A percentile compares a stretch with the other conserved stretches of the same genome.
Evolutionary conservation across 2,888 invertebrate species (phyloP).

Genomic region (Catocala fraxini): DNA sequence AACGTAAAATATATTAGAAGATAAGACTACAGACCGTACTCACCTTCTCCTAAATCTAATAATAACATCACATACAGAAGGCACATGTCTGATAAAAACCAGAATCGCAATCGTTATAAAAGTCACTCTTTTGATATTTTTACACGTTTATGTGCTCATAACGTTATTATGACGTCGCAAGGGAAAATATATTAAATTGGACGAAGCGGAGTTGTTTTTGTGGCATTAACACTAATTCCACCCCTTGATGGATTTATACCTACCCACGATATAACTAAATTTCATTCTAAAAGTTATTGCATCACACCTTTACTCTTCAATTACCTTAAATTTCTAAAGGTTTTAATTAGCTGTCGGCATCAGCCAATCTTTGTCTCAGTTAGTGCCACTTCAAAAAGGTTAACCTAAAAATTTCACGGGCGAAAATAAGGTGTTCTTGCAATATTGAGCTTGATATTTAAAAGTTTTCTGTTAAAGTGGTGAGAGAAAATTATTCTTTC

Average conservation of each 20-base stretch:
- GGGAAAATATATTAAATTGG: constrained; percentile 37
- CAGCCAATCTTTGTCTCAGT: constrained; percentile 8
- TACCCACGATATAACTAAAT: constrained; percentile 19
- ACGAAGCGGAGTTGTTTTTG: constrained; percentile 11
- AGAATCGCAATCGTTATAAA: constrained; percentile 43
- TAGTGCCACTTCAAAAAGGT: constrained; percentile 14
- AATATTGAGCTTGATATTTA: constrained; percentile 10
- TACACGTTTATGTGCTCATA: constrained; percentile 45
- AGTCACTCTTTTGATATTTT: constrained; percentile 42
- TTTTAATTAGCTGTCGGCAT: constrained; percentile 27
- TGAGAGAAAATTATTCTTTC: constrained; percentile 19
- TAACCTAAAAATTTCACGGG: constrained; percentile 8
- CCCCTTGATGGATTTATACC: constrained; percentile 9
- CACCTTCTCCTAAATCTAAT: constrained; percentile 37
- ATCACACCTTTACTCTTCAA: neutral
- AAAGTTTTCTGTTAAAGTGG: constrained; percentile 12
- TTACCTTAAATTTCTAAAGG: constrained; percentile 28
- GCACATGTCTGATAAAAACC: constrained; percentile 36
- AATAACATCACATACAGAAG: constrained; percentile 35
- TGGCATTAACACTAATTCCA: constrained; percentile 21
- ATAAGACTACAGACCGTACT: constrained; percentile 14
- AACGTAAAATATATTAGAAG: constrained; percentile 24
- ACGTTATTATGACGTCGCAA: constrained; percentile 43
- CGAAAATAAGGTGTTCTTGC: constrained; percentile 12
- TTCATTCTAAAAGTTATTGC: constrained; percentile 12